These are phyloP conservation scores for Tetrapedia diversipes DNA, from an alignment of 2,888 invertebrate genomes.

Conservation along the genomic window DNA sequence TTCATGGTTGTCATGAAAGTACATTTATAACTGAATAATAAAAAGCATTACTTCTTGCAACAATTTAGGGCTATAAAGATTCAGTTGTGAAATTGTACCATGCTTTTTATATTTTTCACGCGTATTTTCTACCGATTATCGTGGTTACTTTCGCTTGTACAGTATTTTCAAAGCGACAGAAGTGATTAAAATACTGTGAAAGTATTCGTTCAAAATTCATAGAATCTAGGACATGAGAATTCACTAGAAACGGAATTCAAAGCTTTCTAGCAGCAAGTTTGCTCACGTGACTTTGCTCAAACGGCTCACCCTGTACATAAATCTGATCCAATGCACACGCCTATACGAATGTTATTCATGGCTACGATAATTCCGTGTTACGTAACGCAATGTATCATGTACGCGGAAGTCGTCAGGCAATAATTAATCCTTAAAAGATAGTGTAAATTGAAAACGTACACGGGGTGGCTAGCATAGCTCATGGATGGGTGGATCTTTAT, in stretches of 20 bases:
- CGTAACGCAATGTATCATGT: conserved; percentile 19
- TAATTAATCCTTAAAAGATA: conserved; percentile 47
- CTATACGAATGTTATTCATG: conserved; percentile 13
- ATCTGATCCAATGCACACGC: too few relatives aligned
- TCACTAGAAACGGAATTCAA: conserved; percentile 9
- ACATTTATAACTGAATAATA: neutral
- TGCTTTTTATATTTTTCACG: neutral
- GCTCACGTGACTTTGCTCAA: conserved; percentile 1
- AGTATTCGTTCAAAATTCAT: conserved; percentile 2
- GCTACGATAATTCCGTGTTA: conserved; percentile 29
- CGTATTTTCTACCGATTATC: neutral
- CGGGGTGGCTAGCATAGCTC: neutral
- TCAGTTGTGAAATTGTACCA: neutral
- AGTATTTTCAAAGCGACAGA: neutral
- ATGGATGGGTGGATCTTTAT: conserved; percentile 24
- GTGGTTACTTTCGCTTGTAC: neutral
- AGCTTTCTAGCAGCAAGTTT: conserved; percentile 13
- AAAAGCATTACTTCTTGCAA: neutral
- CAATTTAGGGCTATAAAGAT: neutral
- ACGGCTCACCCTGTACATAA: neutral
- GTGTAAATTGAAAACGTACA: conserved; percentile 16
- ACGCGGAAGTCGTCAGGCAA: conserved; percentile 37
- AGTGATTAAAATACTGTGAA: conserved; percentile 7
- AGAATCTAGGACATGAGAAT: conserved; percentile 16
- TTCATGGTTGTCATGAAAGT: neutral